A percentile compares a stretch with the other conserved stretches of the same genome.
Evolutionary conservation across 2,797 vertebrate species (phyloP).

Genomic region (Cheirogaleus major): DNA sequence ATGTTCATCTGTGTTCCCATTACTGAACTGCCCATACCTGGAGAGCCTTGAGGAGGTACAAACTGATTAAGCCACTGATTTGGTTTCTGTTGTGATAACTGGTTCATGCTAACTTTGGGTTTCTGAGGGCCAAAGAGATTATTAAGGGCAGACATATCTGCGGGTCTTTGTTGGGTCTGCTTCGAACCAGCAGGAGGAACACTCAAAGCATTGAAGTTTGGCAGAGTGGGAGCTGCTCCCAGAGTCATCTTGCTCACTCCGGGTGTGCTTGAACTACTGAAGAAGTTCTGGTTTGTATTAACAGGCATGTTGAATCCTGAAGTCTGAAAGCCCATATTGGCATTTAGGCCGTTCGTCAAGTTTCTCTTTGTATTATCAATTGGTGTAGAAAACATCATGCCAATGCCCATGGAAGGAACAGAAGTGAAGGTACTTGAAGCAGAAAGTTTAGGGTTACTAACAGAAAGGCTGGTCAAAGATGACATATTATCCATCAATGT

Average conservation of each 20-base stretch:
- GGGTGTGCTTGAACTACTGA: conserved; percentile 86
- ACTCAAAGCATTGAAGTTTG: conserved; percentile 91
- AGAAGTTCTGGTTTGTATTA: conserved; percentile 87
- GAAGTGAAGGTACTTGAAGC: conserved; percentile 89
- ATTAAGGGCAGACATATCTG: conserved; percentile 95
- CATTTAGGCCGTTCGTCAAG: conserved; percentile 92
- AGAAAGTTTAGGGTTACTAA: conserved; percentile 87
- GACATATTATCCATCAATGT: conserved; percentile 96
- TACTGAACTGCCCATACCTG: conserved; percentile 84
- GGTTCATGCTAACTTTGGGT: conserved; percentile 97
- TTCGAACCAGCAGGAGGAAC: conserved; percentile 81
- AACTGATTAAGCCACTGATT: conserved; percentile 95
- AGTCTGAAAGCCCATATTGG: conserved; percentile 91
- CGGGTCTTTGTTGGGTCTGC: conserved; percentile 85
- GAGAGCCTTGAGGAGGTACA: conserved; percentile 86
- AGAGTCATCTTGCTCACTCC: conserved; percentile 84
- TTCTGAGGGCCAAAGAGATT: conserved; percentile 95
- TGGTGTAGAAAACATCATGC: conserved; percentile 86
- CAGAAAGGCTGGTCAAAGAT: conserved; percentile 89
- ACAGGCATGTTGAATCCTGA: conserved; percentile 89
- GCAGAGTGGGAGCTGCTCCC: conserved; percentile 89
- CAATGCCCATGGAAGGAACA: conserved; percentile 83
- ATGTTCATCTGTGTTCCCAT: conserved; percentile 85
- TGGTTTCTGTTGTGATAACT: conserved; percentile 91
- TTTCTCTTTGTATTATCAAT: conserved; percentile 87